Conservation (phyloP, 1,140 invertebrate species). For the Vanessa atalanta region DNA sequence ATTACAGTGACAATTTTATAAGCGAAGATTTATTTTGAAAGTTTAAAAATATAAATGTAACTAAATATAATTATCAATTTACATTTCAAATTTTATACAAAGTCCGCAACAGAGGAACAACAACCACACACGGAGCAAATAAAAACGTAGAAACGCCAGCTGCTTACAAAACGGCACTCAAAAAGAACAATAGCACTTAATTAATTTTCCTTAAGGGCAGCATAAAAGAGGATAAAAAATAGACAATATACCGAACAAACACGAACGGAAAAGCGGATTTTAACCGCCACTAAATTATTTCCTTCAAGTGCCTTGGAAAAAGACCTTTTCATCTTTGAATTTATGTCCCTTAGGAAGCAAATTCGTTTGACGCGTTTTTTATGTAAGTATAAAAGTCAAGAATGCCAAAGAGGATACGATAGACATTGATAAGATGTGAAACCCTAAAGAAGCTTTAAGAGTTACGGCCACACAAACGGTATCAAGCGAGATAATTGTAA, state of each 20-base stretch:
- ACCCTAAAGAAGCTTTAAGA: background rate
- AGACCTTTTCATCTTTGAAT: conserved; percentile 15
- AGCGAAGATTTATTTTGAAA: too few species aligned
- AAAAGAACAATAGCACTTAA: conserved; percentile 64
- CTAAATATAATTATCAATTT: background rate
- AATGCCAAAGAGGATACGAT: conserved; percentile 34
- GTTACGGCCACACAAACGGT: background rate
- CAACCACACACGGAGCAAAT: background rate
- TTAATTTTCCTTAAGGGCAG: conserved; percentile 64
- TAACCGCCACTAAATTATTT: conserved; percentile 49
- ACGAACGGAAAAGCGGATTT: conserved; percentile 54
- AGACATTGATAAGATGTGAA: background rate
- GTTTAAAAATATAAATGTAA: too few species aligned
- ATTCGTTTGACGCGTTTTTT: conserved; percentile 34
- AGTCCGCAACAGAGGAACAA: background rate
- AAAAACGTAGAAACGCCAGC: background rate
- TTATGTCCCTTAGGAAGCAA: conserved; percentile 15
- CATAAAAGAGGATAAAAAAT: conserved; percentile 49
- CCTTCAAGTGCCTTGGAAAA: conserved; percentile 14
- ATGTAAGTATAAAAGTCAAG: conserved; percentile 48
- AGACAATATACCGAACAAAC: conserved; percentile 50
- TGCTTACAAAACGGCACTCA: conserved; percentile 42
- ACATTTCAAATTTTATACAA: background rate
- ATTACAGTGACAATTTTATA: too few species aligned
- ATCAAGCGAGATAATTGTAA: background rate